phyloP scores from a whole-genome alignment of 2,113 vertebrate species.

The Cynoglossus semilaevis region DNA sequence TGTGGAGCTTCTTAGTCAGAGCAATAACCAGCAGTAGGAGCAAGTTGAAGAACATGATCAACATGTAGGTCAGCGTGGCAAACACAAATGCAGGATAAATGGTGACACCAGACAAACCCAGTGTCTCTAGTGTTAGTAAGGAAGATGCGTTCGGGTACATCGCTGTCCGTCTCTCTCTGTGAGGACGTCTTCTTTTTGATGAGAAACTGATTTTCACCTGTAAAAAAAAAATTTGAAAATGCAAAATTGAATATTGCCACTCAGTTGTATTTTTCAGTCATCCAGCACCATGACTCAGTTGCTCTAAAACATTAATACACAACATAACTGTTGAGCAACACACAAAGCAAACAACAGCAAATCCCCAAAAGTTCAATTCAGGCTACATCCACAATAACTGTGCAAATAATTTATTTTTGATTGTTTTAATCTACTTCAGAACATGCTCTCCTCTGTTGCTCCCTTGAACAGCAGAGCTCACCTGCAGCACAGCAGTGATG shows the following conservation, averaged over 20 bases:
- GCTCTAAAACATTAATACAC: too few species aligned
- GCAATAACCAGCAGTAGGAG: slow-evolving; percentile 52
- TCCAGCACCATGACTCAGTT: too few species aligned
- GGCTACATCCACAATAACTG: too few species aligned
- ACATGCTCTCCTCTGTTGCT: too few species aligned
- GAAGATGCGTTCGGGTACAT: slow-evolving; percentile 24
- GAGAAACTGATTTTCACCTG: background rate
- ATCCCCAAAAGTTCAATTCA: too few species aligned
- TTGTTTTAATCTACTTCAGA: too few species aligned
- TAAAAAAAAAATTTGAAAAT: background rate
- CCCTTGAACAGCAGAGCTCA: background rate
- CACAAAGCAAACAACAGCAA: too few species aligned
- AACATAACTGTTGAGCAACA: too few species aligned
- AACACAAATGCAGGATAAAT: slow-evolving; percentile 56
- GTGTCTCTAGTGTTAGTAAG: slow-evolving; percentile 33
- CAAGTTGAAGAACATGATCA: slow-evolving; percentile 54
- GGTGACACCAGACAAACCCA: slow-evolving; percentile 28
- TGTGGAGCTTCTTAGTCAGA: slow-evolving; percentile 54
- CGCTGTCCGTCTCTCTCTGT: background rate
- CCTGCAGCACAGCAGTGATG: background rate
- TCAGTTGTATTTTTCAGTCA: too few species aligned
- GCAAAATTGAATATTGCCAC: too few species aligned
- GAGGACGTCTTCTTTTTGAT: background rate
- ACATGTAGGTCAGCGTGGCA: slow-evolving; percentile 44
- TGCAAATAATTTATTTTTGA: too few species aligned